Percentiles rank a stretch among this genome's conserved stretches.
phyloP scores from a whole-genome alignment of 2,888 invertebrate species.

The Hanleya hanleyi region DNA sequence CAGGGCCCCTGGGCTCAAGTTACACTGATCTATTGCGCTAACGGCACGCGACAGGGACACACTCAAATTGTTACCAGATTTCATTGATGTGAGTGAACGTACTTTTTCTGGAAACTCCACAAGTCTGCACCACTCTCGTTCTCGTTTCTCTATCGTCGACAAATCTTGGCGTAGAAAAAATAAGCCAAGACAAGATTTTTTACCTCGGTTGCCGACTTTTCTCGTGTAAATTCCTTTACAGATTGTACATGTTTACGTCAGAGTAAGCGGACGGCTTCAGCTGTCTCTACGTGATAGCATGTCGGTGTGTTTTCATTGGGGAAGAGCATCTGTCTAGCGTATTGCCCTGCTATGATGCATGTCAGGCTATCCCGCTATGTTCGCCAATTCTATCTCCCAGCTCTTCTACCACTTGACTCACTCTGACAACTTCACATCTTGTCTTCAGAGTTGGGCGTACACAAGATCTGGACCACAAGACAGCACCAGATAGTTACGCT shows the following conservation, averaged over 20 bases:
- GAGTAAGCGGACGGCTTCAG: neutral
- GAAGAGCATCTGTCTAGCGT: too few species aligned
- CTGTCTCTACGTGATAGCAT: neutral
- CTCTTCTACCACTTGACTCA: neutral
- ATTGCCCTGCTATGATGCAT: too few species aligned
- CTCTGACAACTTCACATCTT: neutral
- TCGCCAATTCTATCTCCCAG: neutral
- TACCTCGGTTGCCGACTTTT: neutral
- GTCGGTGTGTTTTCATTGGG: constrained; percentile 2
- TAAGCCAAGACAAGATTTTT: neutral
- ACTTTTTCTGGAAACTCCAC: neutral
- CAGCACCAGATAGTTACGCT: neutral
- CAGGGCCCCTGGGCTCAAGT: neutral
- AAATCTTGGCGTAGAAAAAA: neutral
- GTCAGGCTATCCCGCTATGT: too few species aligned
- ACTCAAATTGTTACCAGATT: neutral
- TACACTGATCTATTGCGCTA: neutral
- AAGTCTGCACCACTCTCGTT: neutral
- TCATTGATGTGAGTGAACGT: neutral
- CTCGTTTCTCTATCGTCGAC: neutral
- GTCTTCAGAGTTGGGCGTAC: neutral
- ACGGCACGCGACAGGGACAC: constrained; percentile 5
- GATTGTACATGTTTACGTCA: neutral
- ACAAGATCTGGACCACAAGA: neutral
- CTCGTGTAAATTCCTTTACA: neutral